Percentiles rank a stretch among this genome's conserved stretches.
These are phyloP conservation scores for Urocolius indicus DNA, from an alignment of 2,113 vertebrate genomes.

Conservation along the genomic window DNA sequence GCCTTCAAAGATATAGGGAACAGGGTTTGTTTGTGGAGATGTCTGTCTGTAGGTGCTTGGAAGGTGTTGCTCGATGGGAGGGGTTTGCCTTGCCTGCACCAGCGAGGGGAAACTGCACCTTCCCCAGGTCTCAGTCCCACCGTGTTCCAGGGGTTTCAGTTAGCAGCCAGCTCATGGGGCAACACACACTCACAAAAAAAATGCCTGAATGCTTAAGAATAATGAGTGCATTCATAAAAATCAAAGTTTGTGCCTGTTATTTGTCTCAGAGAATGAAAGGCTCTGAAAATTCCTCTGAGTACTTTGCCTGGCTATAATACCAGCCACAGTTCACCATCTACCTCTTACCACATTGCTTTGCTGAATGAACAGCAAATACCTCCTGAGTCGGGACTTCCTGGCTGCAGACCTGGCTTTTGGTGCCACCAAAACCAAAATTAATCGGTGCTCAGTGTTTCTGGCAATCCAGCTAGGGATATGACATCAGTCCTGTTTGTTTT, in stretches of 20 bases:
- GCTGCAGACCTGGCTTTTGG: neutral
- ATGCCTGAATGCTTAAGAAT: neutral
- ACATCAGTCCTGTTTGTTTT: constrained; percentile 36
- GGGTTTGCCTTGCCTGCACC: neutral
- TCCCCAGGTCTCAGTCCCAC: accelerated
- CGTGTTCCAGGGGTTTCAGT: accelerated
- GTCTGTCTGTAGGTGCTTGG: accelerated
- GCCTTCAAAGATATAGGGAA: accelerated
- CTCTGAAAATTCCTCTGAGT: neutral
- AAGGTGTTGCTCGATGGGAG: neutral
- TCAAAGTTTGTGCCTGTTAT: neutral
- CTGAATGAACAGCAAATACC: neutral
- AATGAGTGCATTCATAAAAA: neutral
- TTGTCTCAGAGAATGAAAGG: neutral
- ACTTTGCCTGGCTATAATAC: neutral
- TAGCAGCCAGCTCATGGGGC: accelerated
- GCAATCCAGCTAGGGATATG: neutral
- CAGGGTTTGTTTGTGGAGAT: neutral
- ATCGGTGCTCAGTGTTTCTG: neutral
- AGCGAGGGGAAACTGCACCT: neutral
- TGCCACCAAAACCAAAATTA: accelerated
- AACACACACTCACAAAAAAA: neutral
- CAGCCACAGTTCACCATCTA: neutral
- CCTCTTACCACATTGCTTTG: accelerated
- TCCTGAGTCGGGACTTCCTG: accelerated